phyloP scores from a whole-genome alignment of 2,113 vertebrate genomes.

The Hirundichthys speculiger region DNA sequence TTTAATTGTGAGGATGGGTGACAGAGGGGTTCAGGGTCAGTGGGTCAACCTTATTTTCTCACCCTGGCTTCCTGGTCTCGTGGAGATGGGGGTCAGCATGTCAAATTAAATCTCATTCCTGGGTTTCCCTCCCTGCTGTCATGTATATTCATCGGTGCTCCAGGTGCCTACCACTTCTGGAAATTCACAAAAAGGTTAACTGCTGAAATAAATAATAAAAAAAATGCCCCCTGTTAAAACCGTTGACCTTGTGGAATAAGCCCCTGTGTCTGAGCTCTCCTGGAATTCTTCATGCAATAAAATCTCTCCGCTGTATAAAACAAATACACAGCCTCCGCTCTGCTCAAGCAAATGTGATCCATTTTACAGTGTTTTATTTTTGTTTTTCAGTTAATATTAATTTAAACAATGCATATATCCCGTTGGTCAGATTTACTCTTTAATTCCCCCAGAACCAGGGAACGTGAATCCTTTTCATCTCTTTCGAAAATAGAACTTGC shows the following conservation, averaged over 20 bases:
- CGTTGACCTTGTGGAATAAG: constrained; percentile 81
- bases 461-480: constrained; percentile 50
- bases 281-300: constrained; percentile 49
- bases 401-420: constrained; percentile 21
- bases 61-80: constrained; percentile 75
- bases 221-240: constrained; percentile 79
- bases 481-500: constrained; percentile 61
- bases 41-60: constrained; percentile 85
- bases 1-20: constrained; percentile 84
- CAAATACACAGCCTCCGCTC: constrained; percentile 26
- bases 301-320: constrained; percentile 52
- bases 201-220: constrained; percentile 86
- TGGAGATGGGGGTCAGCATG: constrained; percentile 82
- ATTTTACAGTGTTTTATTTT: constrained; percentile 16
- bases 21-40: constrained; percentile 80
- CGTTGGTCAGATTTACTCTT: constrained; percentile 35
- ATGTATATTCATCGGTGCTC: constrained; percentile 85
- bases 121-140: constrained; percentile 75
- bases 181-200: constrained; percentile 86
- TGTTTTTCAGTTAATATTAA: constrained; percentile 8
- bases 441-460: constrained; percentile 51
- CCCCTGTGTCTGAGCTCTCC: constrained; percentile 58
- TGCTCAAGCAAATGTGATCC: constrained; percentile 7
- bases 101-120: constrained; percentile 86
- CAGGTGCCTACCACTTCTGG: constrained; percentile 80